phyloP scores from a whole-genome alignment of 2,113 vertebrate species.

The Corythornis cristatus region DNA sequence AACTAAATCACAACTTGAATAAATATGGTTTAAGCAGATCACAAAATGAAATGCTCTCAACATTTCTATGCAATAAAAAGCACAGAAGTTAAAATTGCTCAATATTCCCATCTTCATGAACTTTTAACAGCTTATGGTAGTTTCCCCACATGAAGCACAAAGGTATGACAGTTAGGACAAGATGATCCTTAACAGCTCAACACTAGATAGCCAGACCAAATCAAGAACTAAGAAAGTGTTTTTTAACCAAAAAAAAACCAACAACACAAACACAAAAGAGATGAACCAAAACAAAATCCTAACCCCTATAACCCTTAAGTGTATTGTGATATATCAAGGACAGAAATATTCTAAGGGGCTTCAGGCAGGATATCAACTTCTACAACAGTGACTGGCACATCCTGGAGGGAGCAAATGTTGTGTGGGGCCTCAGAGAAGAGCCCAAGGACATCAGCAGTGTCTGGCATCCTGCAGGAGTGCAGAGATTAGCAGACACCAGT shows the following conservation, averaged over 20 bases:
- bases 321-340: too few relatives aligned
- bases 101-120: neutral
- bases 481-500: too few relatives aligned
- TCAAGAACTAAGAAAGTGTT: neutral
- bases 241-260: neutral
- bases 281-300: fast-evolving
- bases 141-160: neutral
- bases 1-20: neutral
- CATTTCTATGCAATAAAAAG: neutral
- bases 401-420: too few relatives aligned
- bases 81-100: neutral
- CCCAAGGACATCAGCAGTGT: too few relatives aligned
- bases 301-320: neutral
- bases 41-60: neutral
- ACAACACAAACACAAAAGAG: neutral
- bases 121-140: neutral
- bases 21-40: neutral
- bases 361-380: too few relatives aligned
- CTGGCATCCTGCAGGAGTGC: too few relatives aligned
- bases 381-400: too few relatives aligned
- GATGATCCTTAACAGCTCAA: neutral
- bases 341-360: too few relatives aligned
- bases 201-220: neutral
- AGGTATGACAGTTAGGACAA: neutral
- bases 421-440: too few relatives aligned